Conservation (phyloP, 2,888 invertebrate genomes). For the Craniophora ligustri region DNA sequence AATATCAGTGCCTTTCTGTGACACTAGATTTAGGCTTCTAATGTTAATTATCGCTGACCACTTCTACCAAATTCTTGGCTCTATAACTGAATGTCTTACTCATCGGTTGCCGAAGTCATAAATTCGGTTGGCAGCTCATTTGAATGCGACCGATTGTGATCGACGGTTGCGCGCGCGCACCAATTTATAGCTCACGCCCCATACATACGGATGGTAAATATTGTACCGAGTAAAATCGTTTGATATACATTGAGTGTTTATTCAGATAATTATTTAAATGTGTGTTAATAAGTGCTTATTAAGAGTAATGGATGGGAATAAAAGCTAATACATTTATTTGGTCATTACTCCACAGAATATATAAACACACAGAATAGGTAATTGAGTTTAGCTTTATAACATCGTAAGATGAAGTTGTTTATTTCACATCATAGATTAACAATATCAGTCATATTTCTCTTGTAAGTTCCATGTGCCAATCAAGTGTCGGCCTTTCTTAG, state of each 20-base stretch:
- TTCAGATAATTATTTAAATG: slow-evolving; percentile 39
- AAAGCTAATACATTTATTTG: too few relatives aligned
- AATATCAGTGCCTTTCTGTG: too few relatives aligned
- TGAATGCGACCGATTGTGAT: slow-evolving; percentile 86
- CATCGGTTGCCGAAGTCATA: slow-evolving; percentile 77
- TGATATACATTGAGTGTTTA: slow-evolving; percentile 25
- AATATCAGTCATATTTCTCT: neutral
- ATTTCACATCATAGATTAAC: neutral
- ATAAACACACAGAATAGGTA: too few relatives aligned
- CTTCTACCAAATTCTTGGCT: slow-evolving; percentile 11
- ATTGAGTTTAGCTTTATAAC: neutral
- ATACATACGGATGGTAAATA: slow-evolving; percentile 45
- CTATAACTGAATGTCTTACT: slow-evolving; percentile 77
- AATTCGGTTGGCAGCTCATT: slow-evolving; percentile 81
- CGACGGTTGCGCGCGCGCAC: slow-evolving; percentile 73
- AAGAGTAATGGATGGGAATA: slow-evolving; percentile 7
- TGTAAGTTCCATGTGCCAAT: neutral
- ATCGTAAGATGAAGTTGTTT: neutral
- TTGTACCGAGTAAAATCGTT: slow-evolving; percentile 36
- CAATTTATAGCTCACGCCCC: slow-evolving; percentile 65
- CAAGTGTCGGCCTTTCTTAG: neutral
- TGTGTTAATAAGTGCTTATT: slow-evolving; percentile 21
- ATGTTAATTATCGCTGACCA: neutral
- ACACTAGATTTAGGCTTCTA: too few relatives aligned
- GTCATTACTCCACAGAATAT: too few relatives aligned